Base-by-base conservation (phyloP, 2,113 vertebrate genomes). In the Xiphophorus couchianus region DNA sequence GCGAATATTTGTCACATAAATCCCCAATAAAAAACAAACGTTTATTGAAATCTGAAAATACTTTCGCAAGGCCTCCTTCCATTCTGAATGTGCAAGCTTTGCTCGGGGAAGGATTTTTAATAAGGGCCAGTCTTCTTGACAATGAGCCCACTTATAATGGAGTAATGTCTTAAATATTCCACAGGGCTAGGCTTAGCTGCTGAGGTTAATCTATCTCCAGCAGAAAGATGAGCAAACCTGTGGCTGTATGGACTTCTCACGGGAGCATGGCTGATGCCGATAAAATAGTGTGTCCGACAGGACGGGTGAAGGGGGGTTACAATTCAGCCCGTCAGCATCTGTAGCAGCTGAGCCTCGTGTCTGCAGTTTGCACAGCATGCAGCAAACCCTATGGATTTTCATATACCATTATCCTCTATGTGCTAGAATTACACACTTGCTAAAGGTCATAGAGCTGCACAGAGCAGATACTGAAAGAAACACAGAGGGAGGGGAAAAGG, bases 361-460 rank as follows among this genome's bases (percentile, higher is more conserved):
- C 76, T 84, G 71, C 48, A 7, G 71, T 66, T 66, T n/a, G 35
- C 75, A 78, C 79, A 44, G 66, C 71, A 60, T 62, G 74, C 78
- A 67, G 80, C 76, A 86, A 75, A 66, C 80, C 28, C 70, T 82
- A 90, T 89, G 81, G 87, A 91, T 89, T 91, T 90, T 90, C 78
- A 84, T 86, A 84, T 73, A 81, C 77, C 84, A 66, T 86, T 78
- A 66, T 84, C 72, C 73, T 74, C 68, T n/a, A 31, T 6, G 27
- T 27, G 74, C 83, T 90, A 74, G 77, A 88, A 89, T 90, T 88
- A 88, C 87, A 82, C 65, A 27, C 78, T 84, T 3, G 3, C 28
- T 78, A 76, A 90, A 91, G 90, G 85, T 88, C 90, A 88, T 1
- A 17, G 78, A 13, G 10, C 76, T 74, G 76, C 71, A 81, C 9